phyloP scores from a whole-genome alignment of 2,888 invertebrate genomes.

The Chromoteleia sp. region DNA sequence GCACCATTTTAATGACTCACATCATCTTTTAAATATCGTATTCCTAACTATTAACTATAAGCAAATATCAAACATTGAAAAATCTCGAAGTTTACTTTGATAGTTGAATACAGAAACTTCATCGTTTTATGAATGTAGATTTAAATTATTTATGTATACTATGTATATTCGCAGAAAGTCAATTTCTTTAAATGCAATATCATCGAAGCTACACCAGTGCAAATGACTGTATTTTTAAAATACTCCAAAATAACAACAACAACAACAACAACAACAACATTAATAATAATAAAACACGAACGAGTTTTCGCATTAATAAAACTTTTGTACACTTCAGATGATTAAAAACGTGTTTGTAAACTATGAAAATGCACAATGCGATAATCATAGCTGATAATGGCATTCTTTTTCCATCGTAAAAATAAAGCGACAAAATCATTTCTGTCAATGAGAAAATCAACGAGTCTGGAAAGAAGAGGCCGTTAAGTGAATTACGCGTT shows the following conservation, averaged over 20 bases:
- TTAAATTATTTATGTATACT: no score
- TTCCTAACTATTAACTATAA: conserved; percentile 25
- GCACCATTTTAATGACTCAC: conserved; percentile 17
- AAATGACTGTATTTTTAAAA: no score
- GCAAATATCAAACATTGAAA: conserved; percentile 29
- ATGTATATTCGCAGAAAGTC: not conserved
- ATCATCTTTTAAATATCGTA: conserved; percentile 23
- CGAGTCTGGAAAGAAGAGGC: conserved; percentile 27
- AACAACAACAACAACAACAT: no score
- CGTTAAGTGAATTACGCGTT: conserved; percentile 62
- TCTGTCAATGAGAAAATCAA: conserved; percentile 47
- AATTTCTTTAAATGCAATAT: not conserved
- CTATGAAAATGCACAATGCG: conserved; percentile 16
- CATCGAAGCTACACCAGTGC: no score
- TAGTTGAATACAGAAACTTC: not conserved
- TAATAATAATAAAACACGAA: no score
- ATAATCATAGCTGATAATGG: conserved; percentile 21
- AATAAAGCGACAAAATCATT: conserved; percentile 25
- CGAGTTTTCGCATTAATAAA: no score
- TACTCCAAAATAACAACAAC: no score
- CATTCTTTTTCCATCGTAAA: conserved; percentile 12
- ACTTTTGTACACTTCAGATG: no score
- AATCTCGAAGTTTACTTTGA: conserved; percentile 24
- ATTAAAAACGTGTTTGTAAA: conserved; percentile 13
- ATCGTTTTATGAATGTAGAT: not conserved